These are phyloP conservation scores for Tauraco hartlaubi DNA, from an alignment of 2,797 vertebrate species.

Conservation along the genomic window DNA sequence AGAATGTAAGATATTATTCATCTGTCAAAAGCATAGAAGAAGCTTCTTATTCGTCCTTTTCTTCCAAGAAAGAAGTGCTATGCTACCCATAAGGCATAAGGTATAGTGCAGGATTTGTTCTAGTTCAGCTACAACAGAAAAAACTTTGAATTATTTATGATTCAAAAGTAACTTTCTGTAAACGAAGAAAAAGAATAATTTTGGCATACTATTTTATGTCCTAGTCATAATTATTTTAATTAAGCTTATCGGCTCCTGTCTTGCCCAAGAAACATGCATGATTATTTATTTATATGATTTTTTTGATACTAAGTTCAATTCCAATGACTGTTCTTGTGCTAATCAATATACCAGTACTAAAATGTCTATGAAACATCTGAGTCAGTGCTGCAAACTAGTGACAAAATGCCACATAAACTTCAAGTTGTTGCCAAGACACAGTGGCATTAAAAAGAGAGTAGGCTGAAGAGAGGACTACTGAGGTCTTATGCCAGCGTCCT, in stretches of 20 bases:
- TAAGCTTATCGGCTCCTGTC: not conserved
- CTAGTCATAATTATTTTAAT: not conserved
- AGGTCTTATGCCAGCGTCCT: not conserved
- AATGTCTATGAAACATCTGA: fast-evolving
- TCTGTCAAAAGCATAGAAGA: not conserved
- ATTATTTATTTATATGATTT: not conserved
- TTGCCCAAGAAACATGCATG: not conserved
- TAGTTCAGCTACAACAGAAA: not conserved
- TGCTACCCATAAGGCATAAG: not conserved
- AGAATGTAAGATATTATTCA: not conserved
- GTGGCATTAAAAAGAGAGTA: not conserved
- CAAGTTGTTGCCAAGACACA: not conserved
- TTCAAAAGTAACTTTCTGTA: not conserved
- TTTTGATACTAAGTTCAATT: not conserved
- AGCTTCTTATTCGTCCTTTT: not conserved
- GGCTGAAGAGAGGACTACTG: not conserved
- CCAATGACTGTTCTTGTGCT: not conserved
- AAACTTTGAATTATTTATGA: not conserved
- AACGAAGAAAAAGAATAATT: not conserved
- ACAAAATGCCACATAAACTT: not conserved
- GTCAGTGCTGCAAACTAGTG: not conserved
- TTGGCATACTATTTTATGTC: not conserved
- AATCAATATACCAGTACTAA: not conserved
- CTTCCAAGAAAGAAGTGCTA: not conserved
- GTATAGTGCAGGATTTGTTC: not conserved